phyloP scores from a whole-genome alignment of 2,888 invertebrate species.

The Taphrorychus bicolor region DNA sequence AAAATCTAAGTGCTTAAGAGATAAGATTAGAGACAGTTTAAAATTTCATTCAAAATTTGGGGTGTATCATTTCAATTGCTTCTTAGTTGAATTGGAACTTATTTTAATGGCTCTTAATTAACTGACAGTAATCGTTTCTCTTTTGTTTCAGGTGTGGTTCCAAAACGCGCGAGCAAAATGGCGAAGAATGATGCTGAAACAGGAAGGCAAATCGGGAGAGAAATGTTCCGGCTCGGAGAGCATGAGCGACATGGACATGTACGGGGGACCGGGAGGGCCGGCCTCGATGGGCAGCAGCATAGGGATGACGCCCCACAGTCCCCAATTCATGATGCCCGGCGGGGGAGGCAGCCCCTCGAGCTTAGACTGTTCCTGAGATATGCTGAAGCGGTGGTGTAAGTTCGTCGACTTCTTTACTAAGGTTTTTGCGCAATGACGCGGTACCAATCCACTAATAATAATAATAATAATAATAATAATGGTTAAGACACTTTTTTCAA shows the following conservation, averaged over 20 bases:
- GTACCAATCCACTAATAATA: neutral
- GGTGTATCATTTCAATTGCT: no score
- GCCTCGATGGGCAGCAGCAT: conserved; percentile 70
- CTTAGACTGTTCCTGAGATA: conserved; percentile 74
- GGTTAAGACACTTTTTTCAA: neutral
- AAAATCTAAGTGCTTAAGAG: no score
- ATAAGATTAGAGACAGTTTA: no score
- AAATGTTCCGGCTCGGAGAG: conserved; percentile 73
- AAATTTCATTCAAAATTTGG: no score
- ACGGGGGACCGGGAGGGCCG: conserved; percentile 62
- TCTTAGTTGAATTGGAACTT: no score
- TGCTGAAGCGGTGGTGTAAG: conserved; percentile 4
- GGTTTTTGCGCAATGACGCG: neutral
- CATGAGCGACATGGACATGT: conserved; percentile 69
- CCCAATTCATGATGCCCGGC: conserved; percentile 72
- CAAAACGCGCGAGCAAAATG: conserved; percentile 95
- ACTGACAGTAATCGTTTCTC: conserved; percentile 9
- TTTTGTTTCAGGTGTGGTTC: conserved; percentile 87
- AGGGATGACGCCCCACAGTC: conserved; percentile 74
- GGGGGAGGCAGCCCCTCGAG: conserved; percentile 74
- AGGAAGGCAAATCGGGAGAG: conserved; percentile 75
- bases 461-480: neutral
- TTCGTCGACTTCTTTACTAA: neutral
- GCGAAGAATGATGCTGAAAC: conserved; percentile 86
- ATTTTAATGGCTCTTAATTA: no score